A percentile compares a stretch with the other conserved stretches of the same genome.
Conservation (phyloP, 2,113 vertebrate genomes). For the Macroglossus sobrinus region DNA sequence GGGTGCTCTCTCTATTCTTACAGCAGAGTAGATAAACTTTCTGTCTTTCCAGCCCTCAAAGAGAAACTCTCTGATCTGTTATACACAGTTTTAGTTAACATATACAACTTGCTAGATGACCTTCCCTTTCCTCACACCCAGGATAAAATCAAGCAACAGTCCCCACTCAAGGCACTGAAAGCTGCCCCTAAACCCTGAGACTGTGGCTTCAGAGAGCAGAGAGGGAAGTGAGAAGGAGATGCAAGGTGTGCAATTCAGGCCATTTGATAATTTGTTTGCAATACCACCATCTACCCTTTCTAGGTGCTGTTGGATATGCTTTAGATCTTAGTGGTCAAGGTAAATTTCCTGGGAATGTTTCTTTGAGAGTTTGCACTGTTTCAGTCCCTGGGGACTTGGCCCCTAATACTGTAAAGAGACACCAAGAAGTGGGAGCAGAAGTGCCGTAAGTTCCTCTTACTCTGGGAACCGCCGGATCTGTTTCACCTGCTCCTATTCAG, state of each 20-base stretch:
- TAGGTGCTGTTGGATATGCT: not conserved
- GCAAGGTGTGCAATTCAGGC: rapidly evolving
- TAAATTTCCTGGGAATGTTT: not conserved
- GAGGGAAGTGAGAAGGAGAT: not conserved
- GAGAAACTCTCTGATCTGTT: not conserved
- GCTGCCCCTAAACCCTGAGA: not conserved
- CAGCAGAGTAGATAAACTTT: not conserved
- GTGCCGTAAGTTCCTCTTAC: not conserved
- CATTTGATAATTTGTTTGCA: not conserved
- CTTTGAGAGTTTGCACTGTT: not conserved
- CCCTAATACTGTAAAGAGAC: not conserved
- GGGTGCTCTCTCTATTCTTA: not conserved
- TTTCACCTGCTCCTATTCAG: not conserved
- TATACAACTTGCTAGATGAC: not conserved
- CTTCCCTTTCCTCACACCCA: not conserved
- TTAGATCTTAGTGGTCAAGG: not conserved
- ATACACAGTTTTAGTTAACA: not conserved
- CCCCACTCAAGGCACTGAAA: not conserved
- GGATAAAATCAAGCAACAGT: not conserved
- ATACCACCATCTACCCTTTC: not conserved
- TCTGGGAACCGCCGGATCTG: rapidly evolving
- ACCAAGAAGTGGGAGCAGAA: not conserved
- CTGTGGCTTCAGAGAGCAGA: not conserved
- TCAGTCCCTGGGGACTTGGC: not conserved
- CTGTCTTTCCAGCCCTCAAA: not conserved